Evolutionary conservation across 2,797 vertebrate genomes (phyloP).

Genomic region (Pelodytes ibericus): DNA sequence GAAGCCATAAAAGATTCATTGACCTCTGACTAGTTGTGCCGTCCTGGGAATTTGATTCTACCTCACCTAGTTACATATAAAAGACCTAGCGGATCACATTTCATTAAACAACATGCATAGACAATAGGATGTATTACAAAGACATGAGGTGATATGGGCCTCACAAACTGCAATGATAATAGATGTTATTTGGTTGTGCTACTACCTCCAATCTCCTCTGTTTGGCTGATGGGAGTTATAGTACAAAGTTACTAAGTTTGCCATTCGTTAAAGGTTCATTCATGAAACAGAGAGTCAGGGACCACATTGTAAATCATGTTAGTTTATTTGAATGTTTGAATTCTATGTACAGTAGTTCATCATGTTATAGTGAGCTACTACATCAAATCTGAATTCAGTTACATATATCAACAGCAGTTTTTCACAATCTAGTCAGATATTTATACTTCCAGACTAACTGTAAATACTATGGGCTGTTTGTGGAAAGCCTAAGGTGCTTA

Average conservation of each 20-base stretch:
- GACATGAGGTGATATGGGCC: not conserved
- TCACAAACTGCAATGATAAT: too few species aligned
- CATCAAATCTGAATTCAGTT: not conserved
- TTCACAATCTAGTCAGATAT: not conserved
- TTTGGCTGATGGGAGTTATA: too few species aligned
- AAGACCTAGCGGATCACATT: not conserved
- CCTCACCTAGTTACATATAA: not conserved
- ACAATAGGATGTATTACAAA: not conserved
- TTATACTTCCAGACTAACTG: not conserved
- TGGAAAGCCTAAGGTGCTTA: not conserved
- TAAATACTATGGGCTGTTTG: not conserved
- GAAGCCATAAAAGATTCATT: not conserved
- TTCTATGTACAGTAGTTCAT: constrained; percentile 12
- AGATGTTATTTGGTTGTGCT: too few species aligned
- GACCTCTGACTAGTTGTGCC: not conserved
- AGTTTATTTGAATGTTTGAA: not conserved
- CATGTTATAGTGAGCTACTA: not conserved
- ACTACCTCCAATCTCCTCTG: too few species aligned
- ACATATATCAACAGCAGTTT: not conserved
- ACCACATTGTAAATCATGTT: not conserved
- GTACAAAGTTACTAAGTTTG: too few species aligned
- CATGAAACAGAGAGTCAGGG: too few species aligned
- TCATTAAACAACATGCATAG: not conserved
- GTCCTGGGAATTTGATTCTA: not conserved
- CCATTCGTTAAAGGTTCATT: too few species aligned